Evolutionary conservation across 2,888 invertebrate genomes (phyloP).

Genomic region (Colletes collaris): DNA sequence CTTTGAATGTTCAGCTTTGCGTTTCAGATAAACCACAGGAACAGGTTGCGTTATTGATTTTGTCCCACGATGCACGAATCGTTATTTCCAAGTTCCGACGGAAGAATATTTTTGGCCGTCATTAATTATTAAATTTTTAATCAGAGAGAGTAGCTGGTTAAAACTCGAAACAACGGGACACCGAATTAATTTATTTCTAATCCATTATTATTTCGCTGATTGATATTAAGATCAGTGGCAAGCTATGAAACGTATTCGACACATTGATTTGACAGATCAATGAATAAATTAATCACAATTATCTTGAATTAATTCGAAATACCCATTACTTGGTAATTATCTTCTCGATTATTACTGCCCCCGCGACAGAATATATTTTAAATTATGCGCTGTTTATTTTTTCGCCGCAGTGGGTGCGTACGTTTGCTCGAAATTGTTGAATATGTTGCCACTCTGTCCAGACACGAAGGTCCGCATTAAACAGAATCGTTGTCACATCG

Average conservation of each 20-base stretch:
- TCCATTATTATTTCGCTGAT: no score
- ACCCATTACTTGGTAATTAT: no score
- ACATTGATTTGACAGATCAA: no score
- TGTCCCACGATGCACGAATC: background rate
- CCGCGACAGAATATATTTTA: slow-evolving; percentile 27
- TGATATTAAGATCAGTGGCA: no score
- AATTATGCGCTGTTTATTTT: slow-evolving; percentile 14
- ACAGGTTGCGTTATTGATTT: slow-evolving; percentile 2
- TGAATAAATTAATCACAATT: no score
- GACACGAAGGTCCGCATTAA: background rate
- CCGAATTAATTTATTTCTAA: background rate
- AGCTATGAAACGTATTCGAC: no score
- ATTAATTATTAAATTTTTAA: slow-evolving; percentile 23
- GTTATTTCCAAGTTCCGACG: background rate
- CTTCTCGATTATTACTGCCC: no score
- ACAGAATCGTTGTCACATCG: background rate
- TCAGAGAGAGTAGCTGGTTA: background rate
- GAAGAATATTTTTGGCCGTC: slow-evolving; percentile 3
- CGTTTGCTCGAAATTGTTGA: background rate
- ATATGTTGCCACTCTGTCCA: no score
- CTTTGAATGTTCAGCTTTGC: no score
- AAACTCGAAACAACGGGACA: background rate
- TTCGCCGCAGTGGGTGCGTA: background rate
- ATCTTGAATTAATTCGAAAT: no score
- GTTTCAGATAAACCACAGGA: slow-evolving; percentile 11